phyloP scores from a whole-genome alignment of 2,797 vertebrate genomes.

The Hybognathus amarus region DNA sequence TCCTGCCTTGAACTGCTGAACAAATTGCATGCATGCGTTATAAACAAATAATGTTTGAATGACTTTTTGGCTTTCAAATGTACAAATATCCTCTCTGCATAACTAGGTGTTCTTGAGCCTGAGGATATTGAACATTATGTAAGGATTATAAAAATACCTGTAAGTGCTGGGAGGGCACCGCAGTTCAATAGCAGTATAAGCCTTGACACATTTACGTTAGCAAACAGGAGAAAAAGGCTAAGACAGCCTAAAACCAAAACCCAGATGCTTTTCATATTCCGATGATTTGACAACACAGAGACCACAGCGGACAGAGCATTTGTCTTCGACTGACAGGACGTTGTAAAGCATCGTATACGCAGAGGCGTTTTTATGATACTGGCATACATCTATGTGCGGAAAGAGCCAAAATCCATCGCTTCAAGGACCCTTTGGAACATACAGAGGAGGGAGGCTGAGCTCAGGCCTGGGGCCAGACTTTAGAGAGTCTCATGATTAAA shows the following conservation, averaged over 20 bases:
- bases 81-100: constrained; percentile 17
- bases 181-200: constrained; percentile 2
- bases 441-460: constrained; percentile 49
- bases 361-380: constrained; percentile 61
- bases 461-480: constrained; percentile 59
- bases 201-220: constrained; percentile 2
- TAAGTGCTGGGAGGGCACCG: constrained; percentile 8
- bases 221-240: neutral
- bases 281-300: constrained; percentile 54
- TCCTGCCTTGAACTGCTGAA: neutral
- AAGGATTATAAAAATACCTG: constrained; percentile 46
- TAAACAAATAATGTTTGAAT: neutral
- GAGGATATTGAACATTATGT: constrained; percentile 27
- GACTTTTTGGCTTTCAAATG: neutral
- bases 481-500: constrained; percentile 64
- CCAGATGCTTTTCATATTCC: constrained; percentile 52
- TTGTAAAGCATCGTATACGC: constrained; percentile 60
- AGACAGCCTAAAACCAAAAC: constrained; percentile 13
- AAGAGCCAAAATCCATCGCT: constrained; percentile 51
- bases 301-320: constrained; percentile 43
- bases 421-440: constrained; percentile 53
- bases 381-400: constrained; percentile 45
- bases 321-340: constrained; percentile 52
- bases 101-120: constrained; percentile 25
- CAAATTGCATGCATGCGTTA: neutral